Percentiles rank a stretch among this genome's conserved stretches.
Evolutionary conservation across 1,140 invertebrate species (phyloP).

Genomic region (Kradibia gibbosae): DNA sequence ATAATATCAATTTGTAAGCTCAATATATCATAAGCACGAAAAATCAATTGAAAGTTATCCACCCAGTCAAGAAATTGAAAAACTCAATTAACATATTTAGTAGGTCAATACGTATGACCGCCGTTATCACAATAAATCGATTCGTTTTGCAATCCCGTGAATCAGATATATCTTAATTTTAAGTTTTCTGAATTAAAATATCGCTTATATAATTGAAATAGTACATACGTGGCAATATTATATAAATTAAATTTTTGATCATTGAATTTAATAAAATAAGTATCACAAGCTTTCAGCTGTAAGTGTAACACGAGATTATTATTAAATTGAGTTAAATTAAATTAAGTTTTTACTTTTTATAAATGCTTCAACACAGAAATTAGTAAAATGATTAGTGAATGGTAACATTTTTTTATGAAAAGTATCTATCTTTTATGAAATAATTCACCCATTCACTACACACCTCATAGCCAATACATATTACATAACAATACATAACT

Average conservation of each 20-base stretch:
- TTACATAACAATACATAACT: slow-evolving; percentile 4
- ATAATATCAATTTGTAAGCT: background rate
- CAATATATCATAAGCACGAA: slow-evolving; percentile 18
- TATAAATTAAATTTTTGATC: background rate
- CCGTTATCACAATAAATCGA: background rate
- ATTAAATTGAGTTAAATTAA: too few relatives aligned
- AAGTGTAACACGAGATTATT: too few relatives aligned
- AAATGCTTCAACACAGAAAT: too few relatives aligned
- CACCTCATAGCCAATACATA: background rate
- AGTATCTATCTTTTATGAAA: background rate
- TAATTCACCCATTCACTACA: background rate
- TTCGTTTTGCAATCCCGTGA: slow-evolving; percentile 26
- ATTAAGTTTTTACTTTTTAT: too few relatives aligned
- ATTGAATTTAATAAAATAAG: background rate
- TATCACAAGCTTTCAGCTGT: background rate
- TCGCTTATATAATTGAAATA: background rate
- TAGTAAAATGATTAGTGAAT: too few relatives aligned
- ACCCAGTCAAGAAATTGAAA: slow-evolving; percentile 31
- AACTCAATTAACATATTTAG: slow-evolving; percentile 43
- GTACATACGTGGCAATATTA: background rate
- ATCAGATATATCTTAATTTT: background rate
- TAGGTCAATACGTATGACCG: background rate
- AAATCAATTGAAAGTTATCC: slow-evolving; percentile 18
- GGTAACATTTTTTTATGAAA: background rate
- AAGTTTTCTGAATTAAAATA: background rate